Conservation (phyloP, 1,140 invertebrate genomes). For the Parapsyche elsis region DNA sequence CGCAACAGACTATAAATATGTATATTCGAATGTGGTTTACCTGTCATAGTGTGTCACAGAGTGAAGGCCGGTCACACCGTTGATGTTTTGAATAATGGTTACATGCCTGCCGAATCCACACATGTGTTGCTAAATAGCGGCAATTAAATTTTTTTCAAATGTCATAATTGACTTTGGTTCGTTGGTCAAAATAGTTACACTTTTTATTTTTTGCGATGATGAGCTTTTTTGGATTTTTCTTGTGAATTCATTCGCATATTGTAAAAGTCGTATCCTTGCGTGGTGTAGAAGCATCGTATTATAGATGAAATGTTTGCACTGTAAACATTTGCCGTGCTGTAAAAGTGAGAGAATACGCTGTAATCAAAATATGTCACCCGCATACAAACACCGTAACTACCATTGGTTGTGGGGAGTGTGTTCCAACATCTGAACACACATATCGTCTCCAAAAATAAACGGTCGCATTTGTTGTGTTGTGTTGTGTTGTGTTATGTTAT, state of each 20-base stretch:
- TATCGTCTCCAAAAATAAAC: conserved; percentile 10
- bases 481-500: background rate
- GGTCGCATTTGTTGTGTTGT: background rate
- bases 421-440: background rate
- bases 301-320: background rate
- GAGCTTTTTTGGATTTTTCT: too few species aligned
- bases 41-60: background rate
- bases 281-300: background rate
- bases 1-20: background rate
- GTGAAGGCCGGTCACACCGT: conserved; percentile 17
- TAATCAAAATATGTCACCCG: conserved; percentile 29
- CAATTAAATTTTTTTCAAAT: too few species aligned
- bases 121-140: too few species aligned
- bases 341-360: conserved; percentile 11
- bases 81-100: conserved; percentile 17
- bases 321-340: conserved; percentile 8
- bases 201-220: too few species aligned
- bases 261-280: too few species aligned
- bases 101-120: background rate
- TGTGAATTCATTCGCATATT: too few species aligned
- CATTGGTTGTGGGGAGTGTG: too few species aligned
- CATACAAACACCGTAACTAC: background rate
- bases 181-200: too few species aligned
- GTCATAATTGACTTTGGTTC: too few species aligned
- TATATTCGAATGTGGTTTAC: background rate